Percentiles rank a stretch among this genome's conserved stretches.
Evolutionary conservation across 2,113 vertebrate species (phyloP).

Genomic region (Atractosteus spatula): DNA sequence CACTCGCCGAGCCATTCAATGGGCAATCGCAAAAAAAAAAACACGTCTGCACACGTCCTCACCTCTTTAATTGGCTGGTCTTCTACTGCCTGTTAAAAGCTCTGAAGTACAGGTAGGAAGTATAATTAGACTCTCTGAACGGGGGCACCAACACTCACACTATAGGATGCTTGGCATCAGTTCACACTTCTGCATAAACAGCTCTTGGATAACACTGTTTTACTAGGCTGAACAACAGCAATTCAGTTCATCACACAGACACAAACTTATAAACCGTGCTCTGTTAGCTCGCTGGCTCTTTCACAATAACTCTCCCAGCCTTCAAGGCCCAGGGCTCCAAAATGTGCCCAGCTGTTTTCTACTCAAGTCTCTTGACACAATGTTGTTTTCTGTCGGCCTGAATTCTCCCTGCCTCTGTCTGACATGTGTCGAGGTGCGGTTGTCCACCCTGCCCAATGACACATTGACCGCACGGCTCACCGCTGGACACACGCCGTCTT

Average conservation of each 20-base stretch:
- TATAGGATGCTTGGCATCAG: background rate
- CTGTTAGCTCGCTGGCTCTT: background rate
- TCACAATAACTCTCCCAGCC: no score
- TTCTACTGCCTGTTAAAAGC: conserved; percentile 61
- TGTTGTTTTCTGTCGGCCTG: no score
- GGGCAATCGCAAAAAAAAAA: conserved; percentile 26
- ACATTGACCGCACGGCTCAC: no score
- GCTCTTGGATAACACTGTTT: no score
- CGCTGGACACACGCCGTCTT: no score
- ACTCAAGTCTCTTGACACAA: no score
- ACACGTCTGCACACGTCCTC: conserved; percentile 32
- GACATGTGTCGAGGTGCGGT: no score
- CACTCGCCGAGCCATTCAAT: conserved; percentile 7
- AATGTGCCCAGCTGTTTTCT: no score
- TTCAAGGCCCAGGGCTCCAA: no score
- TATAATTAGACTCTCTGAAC: conserved; percentile 29
- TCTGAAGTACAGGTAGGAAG: conserved; percentile 67
- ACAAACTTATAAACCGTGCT: background rate
- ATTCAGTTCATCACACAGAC: background rate
- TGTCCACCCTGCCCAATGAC: no score
- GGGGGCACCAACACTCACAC: background rate
- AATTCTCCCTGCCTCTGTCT: no score
- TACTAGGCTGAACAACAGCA: no score
- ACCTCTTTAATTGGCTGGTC: conserved; percentile 41
- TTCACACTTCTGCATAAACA: background rate